Evolutionary conservation across 2,797 vertebrate species (phyloP).

Genomic region (Lutjanus campechanus): DNA sequence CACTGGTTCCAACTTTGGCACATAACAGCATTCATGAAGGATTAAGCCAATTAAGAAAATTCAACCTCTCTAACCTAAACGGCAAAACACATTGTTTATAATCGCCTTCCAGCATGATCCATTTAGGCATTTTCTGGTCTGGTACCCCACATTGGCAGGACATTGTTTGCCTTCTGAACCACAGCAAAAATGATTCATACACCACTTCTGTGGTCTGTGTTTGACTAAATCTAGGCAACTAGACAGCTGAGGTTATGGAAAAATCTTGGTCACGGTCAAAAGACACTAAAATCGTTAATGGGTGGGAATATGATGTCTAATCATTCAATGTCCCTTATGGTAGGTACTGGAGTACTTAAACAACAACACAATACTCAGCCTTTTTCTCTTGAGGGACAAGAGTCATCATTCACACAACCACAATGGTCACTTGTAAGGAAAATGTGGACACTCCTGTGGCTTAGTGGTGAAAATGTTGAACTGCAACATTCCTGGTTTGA

Average conservation of each 20-base stretch:
- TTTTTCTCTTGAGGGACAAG: background rate
- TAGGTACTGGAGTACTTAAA: background rate
- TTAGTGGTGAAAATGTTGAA: background rate
- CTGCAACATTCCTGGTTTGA: background rate
- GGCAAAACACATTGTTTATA: background rate
- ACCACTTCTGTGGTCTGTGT: background rate
- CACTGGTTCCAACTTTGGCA: background rate
- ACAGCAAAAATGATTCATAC: background rate
- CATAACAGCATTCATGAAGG: background rate
- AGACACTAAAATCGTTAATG: background rate
- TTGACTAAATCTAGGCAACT: background rate
- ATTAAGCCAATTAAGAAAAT: background rate
- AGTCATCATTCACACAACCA: conserved; percentile 15
- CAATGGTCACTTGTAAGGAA: background rate
- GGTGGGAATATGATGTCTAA: background rate
- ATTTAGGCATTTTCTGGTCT: background rate
- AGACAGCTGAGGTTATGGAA: background rate
- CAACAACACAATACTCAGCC: background rate
- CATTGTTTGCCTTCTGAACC: background rate
- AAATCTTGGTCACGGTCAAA: background rate
- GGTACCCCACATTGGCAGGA: background rate
- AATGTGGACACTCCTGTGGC: background rate
- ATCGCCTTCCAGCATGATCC: background rate
- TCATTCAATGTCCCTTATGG: background rate
- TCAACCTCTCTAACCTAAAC: background rate